Conservation (phyloP, 2,888 invertebrate species). For the Galeopsomyia nigrocyanea region DNA sequence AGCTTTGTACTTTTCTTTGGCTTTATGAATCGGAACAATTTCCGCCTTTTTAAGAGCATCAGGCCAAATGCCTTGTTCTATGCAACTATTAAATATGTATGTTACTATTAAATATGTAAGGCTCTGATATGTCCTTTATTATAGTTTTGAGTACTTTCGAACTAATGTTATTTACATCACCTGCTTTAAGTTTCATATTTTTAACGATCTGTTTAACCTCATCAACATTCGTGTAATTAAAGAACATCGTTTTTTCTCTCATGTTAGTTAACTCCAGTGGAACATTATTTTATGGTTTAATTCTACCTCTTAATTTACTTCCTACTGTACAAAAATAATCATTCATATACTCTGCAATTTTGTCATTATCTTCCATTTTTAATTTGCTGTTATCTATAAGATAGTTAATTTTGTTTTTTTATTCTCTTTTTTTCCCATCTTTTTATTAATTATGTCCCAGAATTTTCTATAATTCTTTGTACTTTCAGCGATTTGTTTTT, state of each 20-base stretch:
- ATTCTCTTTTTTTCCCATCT: neutral
- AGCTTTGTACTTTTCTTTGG: too few relatives aligned
- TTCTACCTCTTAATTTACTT: neutral
- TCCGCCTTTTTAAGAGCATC: too few relatives aligned
- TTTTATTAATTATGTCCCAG: neutral
- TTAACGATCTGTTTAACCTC: conserved; percentile 6
- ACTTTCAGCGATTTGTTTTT: too few relatives aligned
- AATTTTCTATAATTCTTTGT: too few relatives aligned
- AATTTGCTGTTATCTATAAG: neutral
- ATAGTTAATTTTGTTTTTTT: neutral
- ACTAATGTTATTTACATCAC: conserved; percentile 13
- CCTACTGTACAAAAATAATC: too few relatives aligned
- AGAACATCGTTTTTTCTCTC: conserved; percentile 5
- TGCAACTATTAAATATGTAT: conserved; percentile 15
- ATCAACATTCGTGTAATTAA: neutral
- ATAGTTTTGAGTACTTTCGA: conserved; percentile 9
- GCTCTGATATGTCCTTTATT: neutral
- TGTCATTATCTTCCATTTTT: neutral
- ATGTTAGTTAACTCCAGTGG: neutral
- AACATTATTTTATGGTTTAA: neutral
- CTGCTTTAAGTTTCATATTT: conserved; percentile 21
- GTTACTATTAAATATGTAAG: too few relatives aligned
- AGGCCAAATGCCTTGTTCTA: conserved; percentile 11
- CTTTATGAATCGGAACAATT: conserved; percentile 45
- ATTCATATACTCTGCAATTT: conserved; percentile 7